phyloP scores from a whole-genome alignment of 2,888 invertebrate genomes.

The Fragum whitleyi region DNA sequence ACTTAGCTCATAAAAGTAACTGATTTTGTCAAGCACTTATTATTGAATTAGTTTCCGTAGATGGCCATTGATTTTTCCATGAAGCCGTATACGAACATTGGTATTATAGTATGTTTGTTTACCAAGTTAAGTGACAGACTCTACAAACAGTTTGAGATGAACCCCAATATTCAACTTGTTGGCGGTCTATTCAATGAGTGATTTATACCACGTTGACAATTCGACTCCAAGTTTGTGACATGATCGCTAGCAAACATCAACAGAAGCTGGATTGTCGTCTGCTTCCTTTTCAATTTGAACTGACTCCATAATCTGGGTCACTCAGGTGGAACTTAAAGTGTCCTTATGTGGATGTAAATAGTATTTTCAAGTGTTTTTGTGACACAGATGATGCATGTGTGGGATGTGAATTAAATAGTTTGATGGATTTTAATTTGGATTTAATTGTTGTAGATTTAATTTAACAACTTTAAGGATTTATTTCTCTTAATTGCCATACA shows the following conservation, averaged over 20 bases:
- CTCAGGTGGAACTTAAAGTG: slow-evolving; percentile 45
- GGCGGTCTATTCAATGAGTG: slow-evolving; percentile 17
- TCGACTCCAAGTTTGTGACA: slow-evolving; percentile 10
- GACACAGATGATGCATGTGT: slow-evolving; percentile 37
- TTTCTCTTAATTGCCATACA: too few relatives aligned
- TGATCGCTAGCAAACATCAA: not conserved
- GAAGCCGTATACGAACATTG: not conserved
- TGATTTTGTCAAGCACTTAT: slow-evolving; percentile 2
- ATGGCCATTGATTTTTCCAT: slow-evolving; percentile 17
- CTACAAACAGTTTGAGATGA: slow-evolving; percentile 3
- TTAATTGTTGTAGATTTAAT: not conserved
- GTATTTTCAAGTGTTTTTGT: slow-evolving; percentile 32
- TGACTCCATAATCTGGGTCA: slow-evolving; percentile 40
- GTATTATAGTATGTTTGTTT: not conserved
- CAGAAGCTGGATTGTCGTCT: slow-evolving; percentile 17
- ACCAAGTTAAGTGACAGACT: not conserved
- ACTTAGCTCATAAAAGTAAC: not conserved
- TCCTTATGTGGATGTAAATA: slow-evolving; percentile 7
- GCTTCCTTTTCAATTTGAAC: slow-evolving; percentile 17
- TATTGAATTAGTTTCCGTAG: not conserved
- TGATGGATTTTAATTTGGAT: not conserved
- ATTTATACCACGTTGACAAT: slow-evolving; percentile 29
- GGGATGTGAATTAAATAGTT: not conserved
- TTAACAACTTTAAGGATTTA: too few relatives aligned
- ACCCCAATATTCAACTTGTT: slow-evolving; percentile 1